Evolutionary conservation across 2,113 vertebrate species (phyloP), one percentile per base, ranked within the genome.

Genomic region (Podilymbus podiceps): DNA sequence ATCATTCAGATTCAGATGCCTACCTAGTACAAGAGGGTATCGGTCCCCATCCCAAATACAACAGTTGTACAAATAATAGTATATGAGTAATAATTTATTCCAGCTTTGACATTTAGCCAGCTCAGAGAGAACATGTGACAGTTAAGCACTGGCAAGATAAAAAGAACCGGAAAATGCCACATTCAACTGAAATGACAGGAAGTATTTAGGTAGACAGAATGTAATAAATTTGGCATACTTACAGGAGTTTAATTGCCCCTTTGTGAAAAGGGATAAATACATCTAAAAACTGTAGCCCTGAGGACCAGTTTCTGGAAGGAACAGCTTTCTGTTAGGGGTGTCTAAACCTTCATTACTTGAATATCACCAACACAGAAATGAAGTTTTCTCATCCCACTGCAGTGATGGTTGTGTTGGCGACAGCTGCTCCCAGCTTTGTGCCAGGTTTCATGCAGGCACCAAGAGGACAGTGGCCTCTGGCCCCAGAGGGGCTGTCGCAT

Each of bases 81-180:
- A 85, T 86, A 64, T 60, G 66, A 89, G 50, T 87, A 96, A 94
- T 93, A 96, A 95, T 94, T 94, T 96, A 95, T 95, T 91, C 95
- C 88, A 88, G 77, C 73, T 90, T 93, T 78, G 75, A 96, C 95
- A 96, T 85, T 90, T 90, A 96, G 83, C 93, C 75, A 95, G 84
- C 96, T 94, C 89, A 79, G 62, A 94, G 38, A 94, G 67, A 95
- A 95, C 0, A 8, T 91, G 87, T 96, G 93, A 95, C 90, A 95
- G 96, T 94, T 94, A 90, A 93, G 89, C 66, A 91, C 91, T 80
- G 79, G 85, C 35, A 96, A 96, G 94, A 97, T 89, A 96, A 97
- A 97, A 94, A 94, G 95, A 97, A 96, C 77, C 27, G 4, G 96
- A 97, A 97, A 96, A 97, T 96, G 94, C 94, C 95, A 96, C 91